Base-by-base conservation (phyloP, 2,888 invertebrate species). In the Mesorhabditis belari region DNA sequence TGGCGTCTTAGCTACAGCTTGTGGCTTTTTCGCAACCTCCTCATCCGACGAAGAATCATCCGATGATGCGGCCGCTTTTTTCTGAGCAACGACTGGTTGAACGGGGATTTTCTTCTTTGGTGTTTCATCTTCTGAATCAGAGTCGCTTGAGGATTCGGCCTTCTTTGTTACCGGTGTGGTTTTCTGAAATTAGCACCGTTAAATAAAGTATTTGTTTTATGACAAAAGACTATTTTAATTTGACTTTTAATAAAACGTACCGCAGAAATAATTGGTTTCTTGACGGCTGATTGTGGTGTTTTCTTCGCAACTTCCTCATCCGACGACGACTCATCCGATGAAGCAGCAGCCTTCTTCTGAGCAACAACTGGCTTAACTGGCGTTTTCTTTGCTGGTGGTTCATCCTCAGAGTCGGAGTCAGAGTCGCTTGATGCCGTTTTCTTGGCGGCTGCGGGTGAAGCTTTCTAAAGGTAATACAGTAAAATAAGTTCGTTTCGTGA, bases 41-140 rank as follows among this genome's bases (percentile, higher is more conserved):
- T 69, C 61, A 26, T 67, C 65, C 4, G 59, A 61, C 23, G 58
- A 50, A 17, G 64, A 61, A 29, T 62, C 60, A 27, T 62, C 62
- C 3, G 61, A 62, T 3, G 63, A 63, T n/a, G 62, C 35, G 9
- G 56, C 65, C 12, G 60, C 54, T n/a, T 35, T 35, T n/a, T 35
- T 35, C 44, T 9, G 12, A 49, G 19, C 23, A 17, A n/a, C 44
- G n/a, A 63, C 55, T 19, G 62, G 59, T 23, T 29, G 49, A 24
- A 26, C 62, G 17, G 62, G n/a, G 49, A 59, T 27, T 51, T 57
- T 63, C 21, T 51, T 51, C 29, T 55, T n/a, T n/a, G n/a, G n/a
- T n/a, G 29, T 44, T 0, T 58, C 55, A 1, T 54, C 58, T 21
- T 60, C 65, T 17, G 56, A 57, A 60, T 62, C 64, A 5, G 63